These are phyloP conservation scores for Sus scrofa DNA, from an alignment of 2,113 vertebrate genomes.

Conservation along the genomic window DNA sequence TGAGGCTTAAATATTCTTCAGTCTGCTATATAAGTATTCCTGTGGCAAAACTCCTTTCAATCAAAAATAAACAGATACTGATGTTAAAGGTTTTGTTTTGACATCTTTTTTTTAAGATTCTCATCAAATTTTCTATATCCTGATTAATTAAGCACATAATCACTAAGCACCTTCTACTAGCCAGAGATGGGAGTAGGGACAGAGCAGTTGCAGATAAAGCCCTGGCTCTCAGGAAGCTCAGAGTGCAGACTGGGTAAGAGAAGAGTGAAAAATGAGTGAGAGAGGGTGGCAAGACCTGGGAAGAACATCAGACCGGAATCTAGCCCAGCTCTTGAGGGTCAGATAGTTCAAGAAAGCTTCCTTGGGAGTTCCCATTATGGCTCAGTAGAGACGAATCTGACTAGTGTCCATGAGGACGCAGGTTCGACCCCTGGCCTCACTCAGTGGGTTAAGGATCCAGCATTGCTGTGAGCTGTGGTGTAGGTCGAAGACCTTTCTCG, in stretches of 20 bases:
- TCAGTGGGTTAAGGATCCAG: too few species aligned
- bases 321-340: neutral
- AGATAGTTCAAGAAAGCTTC: neutral
- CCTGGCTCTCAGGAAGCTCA: neutral
- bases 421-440: too few species aligned
- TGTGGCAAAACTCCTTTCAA: neutral
- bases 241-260: neutral
- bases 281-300: neutral
- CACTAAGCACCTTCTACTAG: neutral
- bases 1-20: neutral
- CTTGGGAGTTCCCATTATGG: too few species aligned
- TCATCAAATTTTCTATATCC: neutral
- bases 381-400: too few species aligned
- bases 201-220: neutral
- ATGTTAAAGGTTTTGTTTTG: neutral
- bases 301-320: neutral
- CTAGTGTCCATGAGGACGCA: too few species aligned
- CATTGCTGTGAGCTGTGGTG: too few species aligned
- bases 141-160: conserved; percentile 1
- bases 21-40: neutral
- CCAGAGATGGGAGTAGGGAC: neutral
- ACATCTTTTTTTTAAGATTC: neutral
- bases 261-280: neutral
- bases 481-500: too few species aligned
- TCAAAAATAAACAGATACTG: neutral